Conservation (phyloP, 1,140 invertebrate genomes). For the Hesperophylax magnus region DNA sequence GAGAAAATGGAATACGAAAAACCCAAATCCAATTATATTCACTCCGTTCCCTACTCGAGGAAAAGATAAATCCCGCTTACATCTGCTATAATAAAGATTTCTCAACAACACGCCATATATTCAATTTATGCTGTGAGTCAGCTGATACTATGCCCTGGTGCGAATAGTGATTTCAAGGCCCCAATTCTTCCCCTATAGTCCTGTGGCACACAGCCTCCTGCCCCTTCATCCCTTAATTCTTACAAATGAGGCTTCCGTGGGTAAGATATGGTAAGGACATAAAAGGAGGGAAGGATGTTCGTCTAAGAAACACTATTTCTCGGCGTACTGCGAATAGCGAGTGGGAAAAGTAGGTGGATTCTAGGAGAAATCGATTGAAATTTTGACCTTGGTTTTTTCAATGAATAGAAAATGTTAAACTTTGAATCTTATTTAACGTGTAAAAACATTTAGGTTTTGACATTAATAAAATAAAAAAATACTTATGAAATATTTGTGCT, state of each 20-base stretch:
- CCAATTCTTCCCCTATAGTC: neutral
- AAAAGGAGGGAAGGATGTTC: neutral
- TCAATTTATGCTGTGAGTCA: neutral
- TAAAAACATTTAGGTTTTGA: neutral
- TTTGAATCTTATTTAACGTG: neutral
- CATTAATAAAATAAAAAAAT: neutral
- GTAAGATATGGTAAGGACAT: slow-evolving; percentile 2
- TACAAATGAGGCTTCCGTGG: neutral
- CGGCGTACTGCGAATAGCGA: too few relatives aligned
- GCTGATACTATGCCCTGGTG: neutral
- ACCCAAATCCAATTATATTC: too few relatives aligned
- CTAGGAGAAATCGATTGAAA: too few relatives aligned
- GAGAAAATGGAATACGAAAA: too few relatives aligned
- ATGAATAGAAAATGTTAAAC: too few relatives aligned
- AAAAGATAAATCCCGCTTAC: slow-evolving; percentile 2
- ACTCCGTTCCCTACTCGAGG: too few relatives aligned
- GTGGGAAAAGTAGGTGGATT: too few relatives aligned
- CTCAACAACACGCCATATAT: neutral
- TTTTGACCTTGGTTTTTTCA: too few relatives aligned
- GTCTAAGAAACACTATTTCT: too few relatives aligned
- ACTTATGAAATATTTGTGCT: too few relatives aligned
- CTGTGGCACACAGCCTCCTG: neutral
- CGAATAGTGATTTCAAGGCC: too few relatives aligned
- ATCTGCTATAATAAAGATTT: slow-evolving; percentile 5
- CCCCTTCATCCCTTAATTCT: neutral